Percentiles rank a stretch among this genome's conserved stretches.
Conservation (phyloP, 1,140 invertebrate species). For the Drosophila watanabei region DNA sequence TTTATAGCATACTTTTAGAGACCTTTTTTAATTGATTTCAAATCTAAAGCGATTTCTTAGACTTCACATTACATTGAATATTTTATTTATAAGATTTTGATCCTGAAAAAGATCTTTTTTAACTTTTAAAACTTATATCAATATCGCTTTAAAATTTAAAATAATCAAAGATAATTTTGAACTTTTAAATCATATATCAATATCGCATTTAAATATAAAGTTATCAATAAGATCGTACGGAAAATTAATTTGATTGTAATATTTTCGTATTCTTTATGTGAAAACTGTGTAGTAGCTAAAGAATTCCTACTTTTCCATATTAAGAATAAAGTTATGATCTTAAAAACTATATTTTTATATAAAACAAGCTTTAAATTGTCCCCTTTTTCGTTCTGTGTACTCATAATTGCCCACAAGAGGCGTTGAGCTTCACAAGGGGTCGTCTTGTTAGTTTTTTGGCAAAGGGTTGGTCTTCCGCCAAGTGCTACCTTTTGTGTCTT, state of each 20-base stretch:
- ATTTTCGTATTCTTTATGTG: too few species aligned
- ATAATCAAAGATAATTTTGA: too few species aligned
- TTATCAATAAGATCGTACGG: neutral
- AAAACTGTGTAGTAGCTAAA: neutral
- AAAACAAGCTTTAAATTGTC: too few species aligned
- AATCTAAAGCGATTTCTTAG: neutral
- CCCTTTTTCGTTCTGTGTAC: neutral
- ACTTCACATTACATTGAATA: neutral
- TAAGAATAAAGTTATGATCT: neutral
- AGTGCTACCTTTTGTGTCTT: slow-evolving; percentile 26
- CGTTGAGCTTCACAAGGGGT: slow-evolving; percentile 25
- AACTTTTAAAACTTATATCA: neutral
- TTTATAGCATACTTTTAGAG: neutral
- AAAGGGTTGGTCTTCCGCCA: slow-evolving; percentile 30
- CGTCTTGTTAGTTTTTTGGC: neutral
- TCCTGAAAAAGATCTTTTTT: neutral
- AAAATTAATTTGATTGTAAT: neutral
- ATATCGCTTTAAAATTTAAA: neutral
- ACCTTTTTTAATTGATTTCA: neutral
- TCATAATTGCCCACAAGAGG: slow-evolving; percentile 32
- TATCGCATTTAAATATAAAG: too few species aligned
- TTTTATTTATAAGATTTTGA: neutral
- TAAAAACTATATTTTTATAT: neutral
- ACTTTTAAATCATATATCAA: too few species aligned
- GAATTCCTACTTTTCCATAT: neutral